These are phyloP conservation scores for Drosophila subpulchrella DNA, from an alignment of 1,140 invertebrate species.

Conservation along the genomic window DNA sequence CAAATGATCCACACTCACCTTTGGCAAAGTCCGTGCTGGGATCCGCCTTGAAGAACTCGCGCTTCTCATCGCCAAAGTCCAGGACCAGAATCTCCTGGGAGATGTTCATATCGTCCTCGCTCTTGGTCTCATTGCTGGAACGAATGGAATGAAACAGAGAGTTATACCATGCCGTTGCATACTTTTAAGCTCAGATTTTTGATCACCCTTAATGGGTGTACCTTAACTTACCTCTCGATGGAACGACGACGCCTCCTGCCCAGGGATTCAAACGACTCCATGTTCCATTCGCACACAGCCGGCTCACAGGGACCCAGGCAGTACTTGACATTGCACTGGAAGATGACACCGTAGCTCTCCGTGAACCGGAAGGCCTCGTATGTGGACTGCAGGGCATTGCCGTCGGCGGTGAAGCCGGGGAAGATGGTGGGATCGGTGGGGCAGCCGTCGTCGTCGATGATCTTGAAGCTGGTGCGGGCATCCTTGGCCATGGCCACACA, in stretches of 20 bases:
- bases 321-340: conserved; percentile 98
- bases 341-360: conserved; percentile 97
- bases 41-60: conserved; percentile 91
- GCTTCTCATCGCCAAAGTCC: conserved; percentile 95
- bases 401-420: conserved; percentile 94
- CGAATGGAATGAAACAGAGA: background rate
- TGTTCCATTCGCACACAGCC: conserved; percentile 94
- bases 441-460: conserved; percentile 97
- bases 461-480: conserved; percentile 97
- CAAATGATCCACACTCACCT: conserved; percentile 85
- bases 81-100: conserved; percentile 97
- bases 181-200: background rate
- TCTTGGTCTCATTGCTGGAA: conserved; percentile 86
- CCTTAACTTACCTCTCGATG: conserved; percentile 78
- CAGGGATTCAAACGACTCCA: conserved; percentile 95
- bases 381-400: conserved; percentile 94
- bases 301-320: conserved; percentile 97
- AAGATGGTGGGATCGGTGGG: conserved; percentile 97
- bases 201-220: background rate
- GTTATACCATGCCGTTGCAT: background rate
- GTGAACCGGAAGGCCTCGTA: conserved; percentile 98
- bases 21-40: conserved; percentile 91
- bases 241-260: conserved; percentile 95
- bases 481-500: conserved; percentile 99
- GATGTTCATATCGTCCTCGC: conserved; percentile 95